Percentiles rank a stretch among this genome's conserved stretches.
These are phyloP conservation scores for Hipposideros larvatus DNA, from an alignment of 2,797 vertebrate species.

Conservation along the genomic window DNA sequence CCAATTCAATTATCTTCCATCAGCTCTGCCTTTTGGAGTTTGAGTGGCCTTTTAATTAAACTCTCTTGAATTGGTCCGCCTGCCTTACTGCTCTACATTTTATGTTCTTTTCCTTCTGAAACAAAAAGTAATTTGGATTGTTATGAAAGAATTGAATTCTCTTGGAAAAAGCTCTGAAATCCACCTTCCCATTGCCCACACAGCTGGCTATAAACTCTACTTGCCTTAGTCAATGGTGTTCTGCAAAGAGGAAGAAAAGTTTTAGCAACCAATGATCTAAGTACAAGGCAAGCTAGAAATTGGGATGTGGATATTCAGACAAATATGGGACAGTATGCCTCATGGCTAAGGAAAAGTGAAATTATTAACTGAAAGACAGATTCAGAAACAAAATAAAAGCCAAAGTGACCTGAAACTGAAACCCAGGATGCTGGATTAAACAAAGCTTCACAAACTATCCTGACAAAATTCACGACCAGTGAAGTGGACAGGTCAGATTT, in stretches of 20 bases:
- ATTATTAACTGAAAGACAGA: background rate
- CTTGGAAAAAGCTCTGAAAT: background rate
- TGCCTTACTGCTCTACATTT: background rate
- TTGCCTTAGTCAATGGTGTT: background rate
- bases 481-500: too few species aligned
- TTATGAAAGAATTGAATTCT: background rate
- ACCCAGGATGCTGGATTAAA: background rate
- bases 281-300: background rate
- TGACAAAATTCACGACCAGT: background rate
- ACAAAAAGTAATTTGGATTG: background rate
- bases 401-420: background rate
- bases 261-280: background rate
- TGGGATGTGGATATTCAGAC: background rate
- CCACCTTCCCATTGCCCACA: background rate
- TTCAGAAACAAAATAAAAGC: background rate
- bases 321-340: too few species aligned
- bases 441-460: background rate
- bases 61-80: background rate
- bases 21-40: background rate
- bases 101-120: background rate
- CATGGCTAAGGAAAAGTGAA: background rate
- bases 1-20: background rate
- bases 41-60: background rate
- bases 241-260: background rate
- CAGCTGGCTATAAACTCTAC: background rate